phyloP scores from a whole-genome alignment of 2,113 vertebrate genomes.

The Gallinago paraguaiae region DNA sequence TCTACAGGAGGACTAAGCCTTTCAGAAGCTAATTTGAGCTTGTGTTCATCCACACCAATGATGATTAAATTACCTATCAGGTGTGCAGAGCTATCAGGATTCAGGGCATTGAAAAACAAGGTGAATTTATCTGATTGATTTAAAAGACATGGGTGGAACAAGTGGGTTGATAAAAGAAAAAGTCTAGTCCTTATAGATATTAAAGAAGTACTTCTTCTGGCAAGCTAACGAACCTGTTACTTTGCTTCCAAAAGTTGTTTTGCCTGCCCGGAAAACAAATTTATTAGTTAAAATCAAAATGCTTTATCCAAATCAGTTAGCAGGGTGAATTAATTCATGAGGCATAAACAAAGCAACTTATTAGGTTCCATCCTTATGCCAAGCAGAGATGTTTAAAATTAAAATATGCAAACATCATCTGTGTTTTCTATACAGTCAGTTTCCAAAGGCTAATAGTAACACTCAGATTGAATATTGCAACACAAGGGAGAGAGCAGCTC shows the following conservation, averaged over 20 bases:
- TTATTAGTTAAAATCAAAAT: slow-evolving; percentile 14
- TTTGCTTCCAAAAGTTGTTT: not conserved
- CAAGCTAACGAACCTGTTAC: not conserved
- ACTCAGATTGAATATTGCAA: slow-evolving; percentile 57
- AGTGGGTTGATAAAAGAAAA: slow-evolving; percentile 35
- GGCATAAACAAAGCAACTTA: slow-evolving; percentile 18
- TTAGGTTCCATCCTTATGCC: slow-evolving; percentile 22
- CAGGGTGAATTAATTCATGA: slow-evolving; percentile 28
- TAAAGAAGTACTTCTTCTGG: not conserved
- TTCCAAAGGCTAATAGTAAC: slow-evolving; percentile 56
- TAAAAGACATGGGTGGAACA: slow-evolving; percentile 68
- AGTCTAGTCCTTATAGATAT: not conserved
- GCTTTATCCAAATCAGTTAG: slow-evolving; percentile 52
- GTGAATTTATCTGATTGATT: slow-evolving; percentile 84
- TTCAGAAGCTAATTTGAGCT: slow-evolving; percentile 80
- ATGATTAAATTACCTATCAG: slow-evolving; percentile 84
- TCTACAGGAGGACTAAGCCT: slow-evolving; percentile 72
- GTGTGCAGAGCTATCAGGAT: slow-evolving; percentile 81
- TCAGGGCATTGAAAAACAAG: slow-evolving; percentile 76
- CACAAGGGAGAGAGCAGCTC: not conserved
- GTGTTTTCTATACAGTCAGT: slow-evolving; percentile 2
- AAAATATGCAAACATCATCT: slow-evolving; percentile 47
- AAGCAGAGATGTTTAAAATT: slow-evolving; percentile 33
- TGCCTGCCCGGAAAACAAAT: not conserved
- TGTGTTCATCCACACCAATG: slow-evolving; percentile 71